A percentile compares a stretch with the other conserved stretches of the same genome.
phyloP scores from a whole-genome alignment of 2,113 vertebrate genomes.

The Corythoichthys haematopterus region DNA sequence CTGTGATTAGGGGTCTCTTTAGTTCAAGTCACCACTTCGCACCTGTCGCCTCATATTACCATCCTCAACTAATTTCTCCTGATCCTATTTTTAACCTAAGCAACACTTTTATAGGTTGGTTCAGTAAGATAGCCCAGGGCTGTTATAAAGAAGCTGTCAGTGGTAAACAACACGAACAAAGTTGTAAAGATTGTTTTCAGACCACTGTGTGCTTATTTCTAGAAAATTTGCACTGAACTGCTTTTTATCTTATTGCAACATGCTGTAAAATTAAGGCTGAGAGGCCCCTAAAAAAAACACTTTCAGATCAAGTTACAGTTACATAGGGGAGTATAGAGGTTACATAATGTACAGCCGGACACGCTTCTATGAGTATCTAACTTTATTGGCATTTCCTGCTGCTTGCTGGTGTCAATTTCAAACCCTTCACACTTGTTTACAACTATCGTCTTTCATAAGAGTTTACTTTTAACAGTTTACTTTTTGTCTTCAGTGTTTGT shows the following conservation, averaged over 20 bases:
- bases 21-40: constrained; percentile 23
- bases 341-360: neutral
- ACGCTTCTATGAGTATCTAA: neutral
- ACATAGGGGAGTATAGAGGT: neutral
- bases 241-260: neutral
- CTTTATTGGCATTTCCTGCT: constrained; percentile 2
- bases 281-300: neutral
- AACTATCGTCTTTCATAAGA: neutral
- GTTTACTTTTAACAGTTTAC: neutral
- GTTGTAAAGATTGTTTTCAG: neutral
- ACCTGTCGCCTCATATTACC: constrained; percentile 50
- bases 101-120: constrained; percentile 35
- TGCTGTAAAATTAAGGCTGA: neutral
- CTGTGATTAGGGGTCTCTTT: constrained; percentile 13
- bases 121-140: constrained; percentile 3
- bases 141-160: neutral
- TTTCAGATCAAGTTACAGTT: neutral
- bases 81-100: constrained; percentile 54
- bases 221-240: neutral
- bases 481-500: neutral
- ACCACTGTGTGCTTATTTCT: neutral
- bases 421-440: neutral
- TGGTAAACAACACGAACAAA: neutral
- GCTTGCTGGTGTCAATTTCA: neutral
- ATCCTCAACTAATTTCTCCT: constrained; percentile 33